These are phyloP conservation scores for Drosophila rufa DNA, from an alignment of 1,140 invertebrate genomes.

Conservation along the genomic window DNA sequence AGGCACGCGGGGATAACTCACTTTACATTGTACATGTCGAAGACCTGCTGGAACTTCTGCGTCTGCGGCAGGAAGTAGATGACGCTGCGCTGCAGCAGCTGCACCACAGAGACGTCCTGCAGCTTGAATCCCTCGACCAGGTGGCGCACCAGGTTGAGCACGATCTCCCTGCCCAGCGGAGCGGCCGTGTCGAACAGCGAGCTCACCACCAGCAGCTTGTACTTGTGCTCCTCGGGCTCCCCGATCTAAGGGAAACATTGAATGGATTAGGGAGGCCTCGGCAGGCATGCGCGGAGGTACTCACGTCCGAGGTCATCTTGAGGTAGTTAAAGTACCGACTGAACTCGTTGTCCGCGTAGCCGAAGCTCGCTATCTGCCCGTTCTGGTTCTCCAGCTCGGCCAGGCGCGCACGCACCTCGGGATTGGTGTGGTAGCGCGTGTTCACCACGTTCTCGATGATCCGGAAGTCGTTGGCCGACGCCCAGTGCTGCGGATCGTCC, in stretches of 20 bases:
- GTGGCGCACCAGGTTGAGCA: conserved; percentile 93
- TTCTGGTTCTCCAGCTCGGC: conserved; percentile 87
- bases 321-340: conserved; percentile 77
- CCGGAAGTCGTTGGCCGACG: conserved; percentile 90
- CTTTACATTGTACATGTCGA: conserved; percentile 72
- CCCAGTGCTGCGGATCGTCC: conserved; percentile 92
- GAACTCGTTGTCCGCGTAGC: conserved; percentile 80
- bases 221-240: conserved; percentile 91
- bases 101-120: conserved; percentile 88
- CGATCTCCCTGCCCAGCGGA: conserved; percentile 93
- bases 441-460: conserved; percentile 87
- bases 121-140: conserved; percentile 89
- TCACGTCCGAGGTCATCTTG: conserved; percentile 80
- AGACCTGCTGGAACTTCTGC: conserved; percentile 61
- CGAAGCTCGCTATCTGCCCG: conserved; percentile 76
- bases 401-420: conserved; percentile 88
- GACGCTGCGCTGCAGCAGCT: conserved; percentile 90
- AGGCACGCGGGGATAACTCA: conserved; percentile 31
- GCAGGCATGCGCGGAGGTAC: conserved; percentile 10
- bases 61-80: conserved; percentile 91
- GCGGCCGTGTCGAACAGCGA: conserved; percentile 92
- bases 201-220: conserved; percentile 93
- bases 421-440: conserved; percentile 88
- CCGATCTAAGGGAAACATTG: conserved; percentile 86
- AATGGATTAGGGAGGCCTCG: neutral